Evolutionary conservation across 2,888 invertebrate genomes (phyloP).

Genomic region (Drosophila nr. perissopoda): DNA sequence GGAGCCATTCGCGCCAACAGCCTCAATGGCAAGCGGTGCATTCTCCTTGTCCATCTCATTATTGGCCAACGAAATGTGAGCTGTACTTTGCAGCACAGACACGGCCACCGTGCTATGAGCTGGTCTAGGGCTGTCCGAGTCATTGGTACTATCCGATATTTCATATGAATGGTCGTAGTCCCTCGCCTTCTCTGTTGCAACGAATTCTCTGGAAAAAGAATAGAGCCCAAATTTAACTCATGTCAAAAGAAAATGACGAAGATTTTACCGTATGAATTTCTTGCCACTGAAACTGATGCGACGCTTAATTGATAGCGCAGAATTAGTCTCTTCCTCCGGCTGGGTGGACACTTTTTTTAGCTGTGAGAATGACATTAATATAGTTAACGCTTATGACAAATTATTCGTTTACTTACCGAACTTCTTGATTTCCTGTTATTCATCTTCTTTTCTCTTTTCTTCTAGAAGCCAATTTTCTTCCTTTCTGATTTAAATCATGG

Average conservation of each 20-base stretch:
- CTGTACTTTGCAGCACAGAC: conserved; percentile 40
- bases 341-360: conserved; percentile 33
- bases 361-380: conserved; percentile 20
- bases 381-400: background rate
- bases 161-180: conserved; percentile 66
- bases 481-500: conserved; percentile 39
- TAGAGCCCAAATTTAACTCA: background rate
- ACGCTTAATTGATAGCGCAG: conserved; percentile 30
- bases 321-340: conserved; percentile 32
- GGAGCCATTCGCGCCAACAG: background rate
- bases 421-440: conserved; percentile 51
- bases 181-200: conserved; percentile 52
- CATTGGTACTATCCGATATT: conserved; percentile 60
- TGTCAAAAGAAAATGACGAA: background rate
- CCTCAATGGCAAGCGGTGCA: conserved; percentile 2
- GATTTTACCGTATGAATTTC: conserved; percentile 57
- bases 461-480: background rate
- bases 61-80: conserved; percentile 1
- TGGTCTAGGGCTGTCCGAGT: conserved; percentile 48
- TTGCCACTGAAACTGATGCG: conserved; percentile 73
- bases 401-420: conserved; percentile 46
- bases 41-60: conserved; percentile 51
- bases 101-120: conserved; percentile 20
- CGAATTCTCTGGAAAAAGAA: conserved; percentile 50
- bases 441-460: conserved; percentile 28